Evolutionary conservation across 2,113 vertebrate species (phyloP), one percentile per base, ranked within the genome.

Genomic region (Dicrurus megarhynchus): DNA sequence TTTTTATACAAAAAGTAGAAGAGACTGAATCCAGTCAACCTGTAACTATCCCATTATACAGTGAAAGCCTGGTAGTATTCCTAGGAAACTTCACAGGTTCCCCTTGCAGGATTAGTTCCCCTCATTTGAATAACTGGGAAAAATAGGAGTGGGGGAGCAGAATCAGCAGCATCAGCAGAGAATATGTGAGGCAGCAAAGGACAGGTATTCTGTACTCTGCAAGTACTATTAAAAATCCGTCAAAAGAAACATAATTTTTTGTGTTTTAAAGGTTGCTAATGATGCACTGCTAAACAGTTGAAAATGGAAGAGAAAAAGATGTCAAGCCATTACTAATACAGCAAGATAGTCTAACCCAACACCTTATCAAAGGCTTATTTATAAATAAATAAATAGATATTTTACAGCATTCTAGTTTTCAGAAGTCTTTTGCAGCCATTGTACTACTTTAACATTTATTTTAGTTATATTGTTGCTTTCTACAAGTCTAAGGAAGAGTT

Each of bases 101-200:
- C 8, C 20, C 23, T 64, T 12, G 11, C n/a, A 76, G 41, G 28
- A 42, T 35, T 52, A 41, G 30, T 19, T 91, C n/a, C 37, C 22
- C 23, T 60, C 3, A 1, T 10, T 4, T 6, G 20, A 59, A 70
- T 13, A 15, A 26, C 0, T 33, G 33, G 22, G 32, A n/a, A 55
- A 85, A 68, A 28, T 0, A 46, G 42, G 27, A 78, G 22, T 16
- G 3, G 3, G 37, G 11, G 8, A 90, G 17, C 37, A 77, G 53
- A 63, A 84, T 37, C 55, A 84, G 16, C 28, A 69, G 55, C 46
- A 82, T 24, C 0, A 64, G 30, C 1, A 61, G 28, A 44, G 41
- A 84, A 35, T 12, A 28, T 8, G 1, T 35, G 17, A 85, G 41
- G 27, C 35, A 80, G 18, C 13, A 32, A 52, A 70, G 49, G n/a